These are phyloP conservation scores for Lepidocolaptes lacrymiger DNA, from an alignment of 2,797 vertebrate species.

Conservation along the genomic window DNA sequence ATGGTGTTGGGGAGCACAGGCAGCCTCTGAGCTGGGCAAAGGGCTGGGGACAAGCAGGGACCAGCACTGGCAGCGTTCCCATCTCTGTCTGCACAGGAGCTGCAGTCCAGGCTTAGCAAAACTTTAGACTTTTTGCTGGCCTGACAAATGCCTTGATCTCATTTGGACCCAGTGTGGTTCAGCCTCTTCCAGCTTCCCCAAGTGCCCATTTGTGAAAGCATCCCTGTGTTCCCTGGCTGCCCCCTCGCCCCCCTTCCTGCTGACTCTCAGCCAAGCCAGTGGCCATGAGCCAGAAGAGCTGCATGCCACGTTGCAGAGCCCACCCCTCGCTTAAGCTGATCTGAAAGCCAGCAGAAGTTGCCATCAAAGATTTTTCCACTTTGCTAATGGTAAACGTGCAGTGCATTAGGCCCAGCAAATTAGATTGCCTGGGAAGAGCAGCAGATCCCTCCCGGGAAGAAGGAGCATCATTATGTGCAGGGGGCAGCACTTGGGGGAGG, in stretches of 20 bases:
- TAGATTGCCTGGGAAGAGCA: slow-evolving; percentile 4
- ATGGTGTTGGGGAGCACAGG: accelerated
- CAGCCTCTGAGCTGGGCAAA: neutral
- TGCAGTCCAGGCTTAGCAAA: neutral
- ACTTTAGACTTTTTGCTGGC: neutral
- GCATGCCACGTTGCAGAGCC: neutral
- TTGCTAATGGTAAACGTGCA: neutral
- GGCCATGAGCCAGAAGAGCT: neutral
- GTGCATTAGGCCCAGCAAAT: slow-evolving; percentile 2
- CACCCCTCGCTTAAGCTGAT: neutral
- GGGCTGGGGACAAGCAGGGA: neutral
- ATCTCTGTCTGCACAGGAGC: accelerated
- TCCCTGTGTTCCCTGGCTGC: accelerated
- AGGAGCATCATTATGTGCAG: neutral
- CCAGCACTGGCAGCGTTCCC: neutral
- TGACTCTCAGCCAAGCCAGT: neutral
- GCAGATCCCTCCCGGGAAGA: neutral
- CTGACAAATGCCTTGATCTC: neutral
- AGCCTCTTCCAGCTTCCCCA: neutral
- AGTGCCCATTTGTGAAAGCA: neutral
- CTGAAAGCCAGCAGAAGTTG: slow-evolving; percentile 21
- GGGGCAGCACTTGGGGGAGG: neutral
- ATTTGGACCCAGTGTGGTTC: neutral
- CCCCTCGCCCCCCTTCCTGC: accelerated
- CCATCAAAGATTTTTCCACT: slow-evolving; percentile 10